Conservation (phyloP, 2,797 vertebrate genomes). For the Tangara arthus region DNA sequence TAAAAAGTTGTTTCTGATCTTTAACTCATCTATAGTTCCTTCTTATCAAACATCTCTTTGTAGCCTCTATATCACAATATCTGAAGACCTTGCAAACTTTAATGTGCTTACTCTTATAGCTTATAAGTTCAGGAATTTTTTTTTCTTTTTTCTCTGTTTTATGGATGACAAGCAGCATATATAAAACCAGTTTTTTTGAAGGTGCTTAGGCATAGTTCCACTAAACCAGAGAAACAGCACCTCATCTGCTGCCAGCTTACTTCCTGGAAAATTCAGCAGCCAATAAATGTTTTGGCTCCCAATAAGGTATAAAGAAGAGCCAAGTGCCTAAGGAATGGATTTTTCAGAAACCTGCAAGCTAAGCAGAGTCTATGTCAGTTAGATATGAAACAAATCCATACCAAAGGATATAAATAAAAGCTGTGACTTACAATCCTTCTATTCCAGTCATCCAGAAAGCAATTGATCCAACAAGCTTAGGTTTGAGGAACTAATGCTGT, state of each 20-base stretch:
- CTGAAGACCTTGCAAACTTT: background rate
- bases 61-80: background rate
- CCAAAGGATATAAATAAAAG: conserved; percentile 29
- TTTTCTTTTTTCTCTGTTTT: background rate
- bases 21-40: background rate
- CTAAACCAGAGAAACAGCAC: background rate
- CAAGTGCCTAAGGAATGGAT: conserved; percentile 32
- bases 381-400: conserved; percentile 35
- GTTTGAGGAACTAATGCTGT: background rate
- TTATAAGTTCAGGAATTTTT: background rate
- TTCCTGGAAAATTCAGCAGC: conserved; percentile 38
- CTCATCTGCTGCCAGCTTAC: background rate
- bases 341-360: conserved; percentile 45
- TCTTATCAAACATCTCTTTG: background rate
- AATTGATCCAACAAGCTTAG: conserved; percentile 29
- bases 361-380: conserved; percentile 16
- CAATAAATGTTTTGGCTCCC: conserved; percentile 4
- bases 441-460: conserved; percentile 35
- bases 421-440: conserved; percentile 28
- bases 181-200: background rate
- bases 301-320: background rate
- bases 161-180: background rate
- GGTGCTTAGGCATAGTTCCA: background rate
- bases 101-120: background rate
- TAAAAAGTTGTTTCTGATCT: background rate